Conservation (phyloP, 2,113 vertebrate genomes). For the Scartelaos histophorus region DNA sequence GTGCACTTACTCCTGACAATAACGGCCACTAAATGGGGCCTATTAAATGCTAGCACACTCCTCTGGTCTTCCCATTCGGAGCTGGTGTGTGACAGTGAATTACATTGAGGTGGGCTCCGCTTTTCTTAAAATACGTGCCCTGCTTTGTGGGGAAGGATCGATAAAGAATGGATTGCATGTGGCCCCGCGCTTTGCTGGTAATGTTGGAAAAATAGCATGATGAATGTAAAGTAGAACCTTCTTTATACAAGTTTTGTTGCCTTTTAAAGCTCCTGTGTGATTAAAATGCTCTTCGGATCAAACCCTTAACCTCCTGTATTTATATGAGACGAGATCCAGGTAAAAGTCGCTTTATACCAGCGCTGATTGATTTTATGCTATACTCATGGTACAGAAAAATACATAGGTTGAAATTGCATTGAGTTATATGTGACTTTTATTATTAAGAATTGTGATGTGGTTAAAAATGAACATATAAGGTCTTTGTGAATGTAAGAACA, state of each 20-base stretch:
- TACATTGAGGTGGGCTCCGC: background rate
- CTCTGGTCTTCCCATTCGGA: background rate
- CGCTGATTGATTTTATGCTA: no score
- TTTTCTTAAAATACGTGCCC: slow-evolving; percentile 1
- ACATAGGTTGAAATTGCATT: no score
- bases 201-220: slow-evolving; percentile 4
- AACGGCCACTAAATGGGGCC: slow-evolving; percentile 5
- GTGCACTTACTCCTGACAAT: background rate
- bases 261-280: slow-evolving; percentile 4
- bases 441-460: no score
- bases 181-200: slow-evolving; percentile 2
- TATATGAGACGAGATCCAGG: no score
- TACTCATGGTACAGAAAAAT: no score
- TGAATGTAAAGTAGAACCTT: slow-evolving; percentile 11
- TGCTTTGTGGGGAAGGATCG: slow-evolving; percentile 18
- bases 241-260: background rate
- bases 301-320: no score
- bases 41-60: background rate
- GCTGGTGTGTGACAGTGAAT: background rate
- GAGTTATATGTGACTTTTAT: no score
- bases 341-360: no score
- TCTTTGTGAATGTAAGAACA: no score
- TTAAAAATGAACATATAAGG: no score
- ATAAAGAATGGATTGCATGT: slow-evolving; percentile 18
- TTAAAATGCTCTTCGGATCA: background rate